Conservation (phyloP, 2,888 invertebrate species). For the Sclerodermus sp. region DNA sequence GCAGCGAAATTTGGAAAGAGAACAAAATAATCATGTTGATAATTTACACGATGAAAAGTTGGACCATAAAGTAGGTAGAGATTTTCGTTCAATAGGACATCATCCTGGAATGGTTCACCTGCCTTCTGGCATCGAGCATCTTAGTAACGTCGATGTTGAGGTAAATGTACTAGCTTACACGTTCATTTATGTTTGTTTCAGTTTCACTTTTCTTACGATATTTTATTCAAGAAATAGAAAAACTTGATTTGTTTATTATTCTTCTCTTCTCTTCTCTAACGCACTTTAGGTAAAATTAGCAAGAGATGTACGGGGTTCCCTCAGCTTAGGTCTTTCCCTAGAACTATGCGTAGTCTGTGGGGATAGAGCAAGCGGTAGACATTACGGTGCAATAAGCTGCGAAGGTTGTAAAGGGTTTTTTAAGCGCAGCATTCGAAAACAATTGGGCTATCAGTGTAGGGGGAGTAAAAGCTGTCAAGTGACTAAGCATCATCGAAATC, state of each 20-base stretch:
- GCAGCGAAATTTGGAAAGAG: slow-evolving; percentile 43
- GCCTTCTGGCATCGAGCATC: slow-evolving; percentile 49
- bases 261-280: too few species aligned
- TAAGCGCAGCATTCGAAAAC: slow-evolving; percentile 95
- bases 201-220: too few species aligned
- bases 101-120: slow-evolving; percentile 49
- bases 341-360: slow-evolving; percentile 96
- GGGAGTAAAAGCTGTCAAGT: slow-evolving; percentile 97
- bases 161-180: slow-evolving; percentile 30
- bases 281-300: slow-evolving; percentile 50
- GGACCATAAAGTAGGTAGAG: slow-evolving; percentile 48
- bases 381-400: slow-evolving; percentile 91
- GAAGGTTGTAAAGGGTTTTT: slow-evolving; percentile 99
- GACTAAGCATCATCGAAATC: slow-evolving; percentile 96
- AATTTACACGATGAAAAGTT: slow-evolving; percentile 46
- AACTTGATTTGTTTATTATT: too few species aligned
- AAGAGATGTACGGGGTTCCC: slow-evolving; percentile 52
- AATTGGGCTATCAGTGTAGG: slow-evolving; percentile 94
- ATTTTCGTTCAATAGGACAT: slow-evolving; percentile 45
- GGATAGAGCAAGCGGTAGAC: slow-evolving; percentile 92
- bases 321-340: slow-evolving; percentile 65
- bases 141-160: slow-evolving; percentile 49
- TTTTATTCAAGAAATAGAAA: too few species aligned
- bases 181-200: too few species aligned
- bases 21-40: slow-evolving; percentile 47